Base-by-base conservation (phyloP, 2,797 vertebrate species). In the Muscicapa comitata region DNA sequence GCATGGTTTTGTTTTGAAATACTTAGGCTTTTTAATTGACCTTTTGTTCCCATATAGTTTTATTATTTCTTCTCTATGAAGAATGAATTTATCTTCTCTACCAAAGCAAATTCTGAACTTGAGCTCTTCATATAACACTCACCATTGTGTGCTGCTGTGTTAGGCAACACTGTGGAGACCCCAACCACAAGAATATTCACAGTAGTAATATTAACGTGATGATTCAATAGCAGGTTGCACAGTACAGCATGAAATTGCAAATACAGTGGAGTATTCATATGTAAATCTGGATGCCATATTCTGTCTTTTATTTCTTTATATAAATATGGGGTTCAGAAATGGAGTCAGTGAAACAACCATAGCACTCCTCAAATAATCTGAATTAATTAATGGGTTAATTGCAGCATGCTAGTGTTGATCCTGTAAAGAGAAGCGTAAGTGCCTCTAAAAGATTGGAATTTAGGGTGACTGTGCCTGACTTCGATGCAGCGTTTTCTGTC, bases 331-430 rank as follows among this genome's bases (percentile, higher is more conserved):
- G 23, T 82, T 87, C 37, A 62, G 72, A 77, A 91, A 65, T 26
- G 21, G 42, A 68, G 21, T 37, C 68, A 17, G 29, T 65, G 62
- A 92, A 82, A 92, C 17, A 38, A 61, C 53, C 19, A 12, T 53
- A 18, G 53, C 51, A 55, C 28, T 61, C 48, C 59, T 88, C 71
- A 80, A 72, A 57, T 78, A 92, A 95, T 67, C 65, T 68, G 45
- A 92, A 71, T 86, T 92, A 95, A 86, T 48, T 50, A 79, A 50
- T 17, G 66, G 53, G 57, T 95, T 90, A 94, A 94, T 37, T 88
- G 33, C 59, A 86, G 63, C 42, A 11, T 76, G 37, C 25, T 43
- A 19, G 18, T 37, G 40, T 71, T 51, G 42, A 47, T 71, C 43
- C 29, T 83, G 48, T 10, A 45, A 75, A n/a, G 42, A 17, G 14